Evolutionary conservation across 92 coral and sea anemone genomes (phyloP), one percentile per base, ranked within the genome.

Genomic region (Actinernus sp.): DNA sequence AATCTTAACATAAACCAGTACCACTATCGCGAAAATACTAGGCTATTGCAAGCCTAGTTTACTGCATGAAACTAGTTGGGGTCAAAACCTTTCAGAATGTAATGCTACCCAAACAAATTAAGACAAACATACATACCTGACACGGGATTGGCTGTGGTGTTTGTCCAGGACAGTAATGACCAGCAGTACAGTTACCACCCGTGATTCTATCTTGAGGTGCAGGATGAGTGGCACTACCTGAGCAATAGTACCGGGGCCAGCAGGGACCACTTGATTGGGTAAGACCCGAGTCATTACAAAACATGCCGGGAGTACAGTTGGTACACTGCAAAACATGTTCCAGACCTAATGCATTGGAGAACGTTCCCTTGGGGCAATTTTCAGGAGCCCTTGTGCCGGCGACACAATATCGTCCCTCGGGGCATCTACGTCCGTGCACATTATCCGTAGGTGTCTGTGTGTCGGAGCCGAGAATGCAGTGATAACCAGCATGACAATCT

Each of bases 141-240:
- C 99, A 95, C 1, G 99, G 99, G 4, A 91, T 74, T 24, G 99
- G 99, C 39, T 81, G 41, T 1, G 97, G 91, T 63, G 99, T 91
- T 27, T 79, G 75, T 44, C 84, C 85, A 17, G 99, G 97, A 61
- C 99, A 95, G 47, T 74, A 95, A 62, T 95, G 97, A 26, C 99
- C 99, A 11, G 97, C 93, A 34, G 96, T 95, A 43, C 99, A 95
- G 67, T 81, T 86, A 27, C 99, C 99, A 19, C 99, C 99, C 39
- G 99, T 84, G 9, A 60, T 0, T 4, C 86, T 86, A 59, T 94
- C 97, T 50, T 79, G 88, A 26, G 99, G 99, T 13, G 91, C 93
- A 3, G 97, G 95, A 19, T 89, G 91, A 12, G 61, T 65, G 7
- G 99, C 93, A 40, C 89, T 63, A 30, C 96, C 99, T 0, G 47